These are phyloP conservation scores for Acanthopagrus latus DNA, from an alignment of 2,797 vertebrate genomes.

Conservation along the genomic window DNA sequence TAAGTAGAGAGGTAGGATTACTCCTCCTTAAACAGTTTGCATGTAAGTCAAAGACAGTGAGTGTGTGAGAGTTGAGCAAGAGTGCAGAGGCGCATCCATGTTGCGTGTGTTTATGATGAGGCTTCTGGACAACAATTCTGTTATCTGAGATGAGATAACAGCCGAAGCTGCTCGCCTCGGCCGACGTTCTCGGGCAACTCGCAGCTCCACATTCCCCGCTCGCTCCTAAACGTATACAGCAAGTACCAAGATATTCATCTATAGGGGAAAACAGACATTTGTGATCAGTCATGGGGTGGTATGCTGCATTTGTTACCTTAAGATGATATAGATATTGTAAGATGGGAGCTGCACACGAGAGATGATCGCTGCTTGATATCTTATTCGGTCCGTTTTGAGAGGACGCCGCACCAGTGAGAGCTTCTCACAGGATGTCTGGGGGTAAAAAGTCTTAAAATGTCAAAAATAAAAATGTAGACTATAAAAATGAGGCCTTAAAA, in stretches of 20 bases:
- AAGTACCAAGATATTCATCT: not conserved
- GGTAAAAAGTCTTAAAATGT: too few relatives aligned
- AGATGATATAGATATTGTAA: not conserved
- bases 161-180: conserved; percentile 59
- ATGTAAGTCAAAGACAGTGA: conserved; percentile 8
- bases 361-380: not conserved
- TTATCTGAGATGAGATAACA: conserved; percentile 78
- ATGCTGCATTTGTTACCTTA: not conserved
- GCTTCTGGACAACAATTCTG: conserved; percentile 68
- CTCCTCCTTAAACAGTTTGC: conserved; percentile 25
- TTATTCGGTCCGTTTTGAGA: not conserved
- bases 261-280: not conserved
- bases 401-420: not conserved
- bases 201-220: conserved; percentile 46
- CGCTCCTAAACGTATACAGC: not conserved
- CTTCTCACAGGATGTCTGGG: not conserved
- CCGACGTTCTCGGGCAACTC: conserved; percentile 57
- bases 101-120: conserved; percentile 74
- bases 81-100: conserved; percentile 43
- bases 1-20: conserved; percentile 8
- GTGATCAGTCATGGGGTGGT: not conserved
- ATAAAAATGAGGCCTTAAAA: too few relatives aligned
- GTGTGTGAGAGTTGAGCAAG: conserved; percentile 9
- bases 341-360: not conserved
- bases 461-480: too few relatives aligned